Percentiles rank a stretch among this genome's conserved stretches.
Evolutionary conservation across 2,113 vertebrate genomes (phyloP).

Genomic region (Gopherus evgoodei): DNA sequence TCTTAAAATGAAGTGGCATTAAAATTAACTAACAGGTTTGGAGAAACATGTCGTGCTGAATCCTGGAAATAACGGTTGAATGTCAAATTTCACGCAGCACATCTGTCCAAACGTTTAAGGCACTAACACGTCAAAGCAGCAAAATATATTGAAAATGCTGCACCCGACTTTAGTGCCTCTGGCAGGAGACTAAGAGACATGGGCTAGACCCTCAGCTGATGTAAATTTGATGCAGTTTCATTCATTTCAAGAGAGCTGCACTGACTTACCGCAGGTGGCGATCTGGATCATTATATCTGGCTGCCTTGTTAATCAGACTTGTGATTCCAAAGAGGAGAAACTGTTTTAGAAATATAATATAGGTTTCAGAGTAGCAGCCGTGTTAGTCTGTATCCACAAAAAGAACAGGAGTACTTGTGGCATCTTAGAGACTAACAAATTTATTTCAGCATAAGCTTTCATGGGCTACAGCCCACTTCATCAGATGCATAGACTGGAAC

Average conservation of each 20-base stretch:
- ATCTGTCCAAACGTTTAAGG: neutral
- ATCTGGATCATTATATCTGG: neutral
- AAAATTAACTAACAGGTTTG: neutral
- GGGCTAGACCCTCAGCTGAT: neutral
- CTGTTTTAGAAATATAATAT: neutral
- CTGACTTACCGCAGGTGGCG: neutral
- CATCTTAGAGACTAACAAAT: too few species aligned
- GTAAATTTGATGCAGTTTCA: neutral
- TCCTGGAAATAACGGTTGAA: neutral
- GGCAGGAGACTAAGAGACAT: neutral
- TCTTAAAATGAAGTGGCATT: neutral
- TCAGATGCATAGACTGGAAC: too few species aligned
- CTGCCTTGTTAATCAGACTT: fast-evolving
- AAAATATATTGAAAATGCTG: neutral
- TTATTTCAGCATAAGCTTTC: too few species aligned
- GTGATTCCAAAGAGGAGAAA: neutral
- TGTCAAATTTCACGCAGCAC: neutral
- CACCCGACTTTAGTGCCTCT: neutral
- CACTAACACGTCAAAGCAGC: neutral
- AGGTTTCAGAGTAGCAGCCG: neutral
- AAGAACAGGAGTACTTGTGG: too few species aligned
- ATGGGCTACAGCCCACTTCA: too few species aligned
- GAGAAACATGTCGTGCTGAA: neutral
- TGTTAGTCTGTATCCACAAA: too few species aligned
- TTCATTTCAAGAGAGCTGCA: neutral